A percentile compares a stretch with the other conserved stretches of the same genome.
Evolutionary conservation across 2,888 invertebrate genomes (phyloP).

Genomic region (Archips xylosteana): DNA sequence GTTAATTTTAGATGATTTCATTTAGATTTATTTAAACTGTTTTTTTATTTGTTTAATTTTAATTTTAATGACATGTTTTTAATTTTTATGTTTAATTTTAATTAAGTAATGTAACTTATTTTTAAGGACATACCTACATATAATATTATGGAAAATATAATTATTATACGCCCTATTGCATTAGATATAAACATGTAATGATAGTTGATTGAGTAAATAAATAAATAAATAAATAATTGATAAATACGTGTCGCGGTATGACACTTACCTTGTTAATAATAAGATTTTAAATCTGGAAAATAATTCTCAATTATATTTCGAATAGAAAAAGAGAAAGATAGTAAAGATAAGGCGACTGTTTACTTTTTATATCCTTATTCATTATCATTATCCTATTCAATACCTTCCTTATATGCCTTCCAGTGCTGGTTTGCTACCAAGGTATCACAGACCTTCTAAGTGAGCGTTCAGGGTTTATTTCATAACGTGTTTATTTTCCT

Average conservation of each 20-base stretch:
- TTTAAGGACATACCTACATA: no score
- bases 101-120: no score
- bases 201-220: no score
- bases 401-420: slow-evolving; percentile 10
- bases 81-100: no score
- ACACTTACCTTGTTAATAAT: not conserved
- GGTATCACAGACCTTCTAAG: slow-evolving; percentile 10
- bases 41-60: no score
- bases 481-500: slow-evolving; percentile 19
- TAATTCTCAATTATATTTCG: not conserved
- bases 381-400: not conserved
- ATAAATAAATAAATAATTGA: no score
- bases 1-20: no score
- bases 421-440: slow-evolving; percentile 3
- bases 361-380: not conserved
- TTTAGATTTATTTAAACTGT: no score
- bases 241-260: not conserved
- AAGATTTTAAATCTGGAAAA: not conserved
- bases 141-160: no score
- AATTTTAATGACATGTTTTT: no score
- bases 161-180: no score
- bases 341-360: not conserved
- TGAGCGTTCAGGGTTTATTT: slow-evolving; percentile 10
- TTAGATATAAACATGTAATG: no score
- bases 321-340: not conserved